Base-by-base conservation (phyloP, 2,797 vertebrate genomes). In the Micropoecilia bifurca region DNA sequence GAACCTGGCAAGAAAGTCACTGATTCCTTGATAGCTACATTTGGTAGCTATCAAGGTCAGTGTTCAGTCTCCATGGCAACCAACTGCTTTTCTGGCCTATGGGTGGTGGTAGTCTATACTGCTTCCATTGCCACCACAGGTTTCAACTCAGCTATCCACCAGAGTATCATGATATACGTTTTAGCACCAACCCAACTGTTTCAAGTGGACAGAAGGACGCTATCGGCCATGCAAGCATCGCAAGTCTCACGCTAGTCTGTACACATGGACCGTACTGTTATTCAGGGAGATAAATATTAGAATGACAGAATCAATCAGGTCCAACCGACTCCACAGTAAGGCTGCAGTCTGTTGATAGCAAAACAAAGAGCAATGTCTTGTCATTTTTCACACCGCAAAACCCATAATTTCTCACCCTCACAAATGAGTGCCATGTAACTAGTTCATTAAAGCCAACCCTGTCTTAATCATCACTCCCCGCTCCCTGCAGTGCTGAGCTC, bases 371-470 rank as follows among this genome's bases (percentile, higher is more conserved):
- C 77, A 66, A 33, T 33, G 43, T n/a, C 59, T 41, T n/a, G 10
- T 36, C 57, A 77, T 61, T 61, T 39, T 48, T 36, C 33, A 71
- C 53, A 61, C 43, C 28, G 57, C 43, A 72, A 69, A 69, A 30
- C 46, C 71, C 45, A 73, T 73, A 33, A 78, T 61, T 36, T 76
- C 75, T 55, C 74, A 74, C 71, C 61, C 47, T 74, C 61, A 80
- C 39, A 74, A 55, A 66, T 45, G 72, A 79, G 18, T 76, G 66
- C 48, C 66, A 61, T 76, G 66, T 76, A 75, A 46, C 66, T 22
- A 74, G 71, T 84, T 77, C 71, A 80, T 80, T 80, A 84, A 66
- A 80, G 75, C 57, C 41, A 43, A 47, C 46, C 66, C 77, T 47
- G 71, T 79, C 68, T 66, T 72, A 73, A 72, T 76, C 69, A 79